These are phyloP conservation scores for Lycia hirtaria DNA, from an alignment of 2,888 invertebrate species.

Conservation along the genomic window DNA sequence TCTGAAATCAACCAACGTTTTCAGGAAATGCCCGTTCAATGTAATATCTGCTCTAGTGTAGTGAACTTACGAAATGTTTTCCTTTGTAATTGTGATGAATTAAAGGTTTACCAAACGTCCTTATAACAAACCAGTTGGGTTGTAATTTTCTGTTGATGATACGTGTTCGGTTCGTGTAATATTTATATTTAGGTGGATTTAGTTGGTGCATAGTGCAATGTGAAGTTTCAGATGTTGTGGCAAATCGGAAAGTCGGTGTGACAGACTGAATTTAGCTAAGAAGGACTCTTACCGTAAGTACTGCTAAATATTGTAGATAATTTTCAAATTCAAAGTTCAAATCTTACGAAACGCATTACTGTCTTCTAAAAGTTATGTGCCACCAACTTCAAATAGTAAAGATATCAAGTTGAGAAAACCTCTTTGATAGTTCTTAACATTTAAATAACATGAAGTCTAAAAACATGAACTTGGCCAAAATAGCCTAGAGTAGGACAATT, in stretches of 20 bases:
- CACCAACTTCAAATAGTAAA: no score
- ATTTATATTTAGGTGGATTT: conserved; percentile 39
- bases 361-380: no score
- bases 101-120: conserved; percentile 64
- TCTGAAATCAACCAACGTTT: conserved; percentile 62
- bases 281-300: not conserved
- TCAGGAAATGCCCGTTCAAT: conserved; percentile 51
- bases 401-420: no score
- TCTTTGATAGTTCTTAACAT: no score
- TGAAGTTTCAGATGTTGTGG: not conserved
- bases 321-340: no score
- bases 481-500: no score
- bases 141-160: conserved; percentile 56
- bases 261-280: not conserved
- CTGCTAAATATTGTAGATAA: not conserved
- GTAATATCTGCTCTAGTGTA: conserved; percentile 53
- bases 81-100: conserved; percentile 47
- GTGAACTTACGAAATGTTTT: conserved; percentile 54
- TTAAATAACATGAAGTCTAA: no score
- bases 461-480: no score
- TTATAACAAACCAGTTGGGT: conserved; percentile 66
- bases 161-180: conserved; percentile 45
- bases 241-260: not conserved
- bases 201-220: conserved; percentile 8
- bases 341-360: no score